Percentiles rank a stretch among this genome's conserved stretches.
Conservation (phyloP, 2,797 vertebrate species). For the Cottoperca gobio region DNA sequence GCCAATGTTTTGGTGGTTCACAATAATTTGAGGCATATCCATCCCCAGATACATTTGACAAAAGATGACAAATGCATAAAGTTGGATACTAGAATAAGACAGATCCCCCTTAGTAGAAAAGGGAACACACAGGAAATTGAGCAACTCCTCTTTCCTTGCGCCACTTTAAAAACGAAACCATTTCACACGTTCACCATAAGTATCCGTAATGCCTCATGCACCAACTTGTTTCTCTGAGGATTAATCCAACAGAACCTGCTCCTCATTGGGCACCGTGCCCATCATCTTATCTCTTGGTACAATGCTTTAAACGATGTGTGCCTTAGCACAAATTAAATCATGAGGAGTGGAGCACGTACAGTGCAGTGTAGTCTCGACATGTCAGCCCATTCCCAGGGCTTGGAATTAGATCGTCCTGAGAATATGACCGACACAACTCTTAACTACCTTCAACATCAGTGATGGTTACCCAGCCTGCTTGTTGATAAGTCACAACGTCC, state of each 20-base stretch:
- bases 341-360: neutral
- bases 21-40: neutral
- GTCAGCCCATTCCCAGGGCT: neutral
- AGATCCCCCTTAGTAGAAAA: neutral
- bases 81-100: neutral
- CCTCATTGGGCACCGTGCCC: neutral
- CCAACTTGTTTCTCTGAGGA: neutral
- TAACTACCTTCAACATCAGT: neutral
- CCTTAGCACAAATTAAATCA: neutral
- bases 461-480: neutral
- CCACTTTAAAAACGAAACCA: neutral
- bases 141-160: neutral
- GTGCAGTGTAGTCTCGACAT: conserved; percentile 1
- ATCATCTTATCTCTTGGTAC: neutral
- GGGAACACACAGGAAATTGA: neutral
- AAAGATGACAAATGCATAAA: neutral
- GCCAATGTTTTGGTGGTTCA: neutral
- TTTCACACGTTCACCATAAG: neutral
- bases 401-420: conserved; percentile 1
- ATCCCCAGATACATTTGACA: neutral
- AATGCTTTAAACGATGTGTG: neutral
- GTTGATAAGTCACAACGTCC: neutral
- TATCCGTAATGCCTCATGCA: neutral
- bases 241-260: neutral
- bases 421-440: neutral